phyloP scores from a whole-genome alignment of 2,797 vertebrate species.

The Telmatherina bonti region DNA sequence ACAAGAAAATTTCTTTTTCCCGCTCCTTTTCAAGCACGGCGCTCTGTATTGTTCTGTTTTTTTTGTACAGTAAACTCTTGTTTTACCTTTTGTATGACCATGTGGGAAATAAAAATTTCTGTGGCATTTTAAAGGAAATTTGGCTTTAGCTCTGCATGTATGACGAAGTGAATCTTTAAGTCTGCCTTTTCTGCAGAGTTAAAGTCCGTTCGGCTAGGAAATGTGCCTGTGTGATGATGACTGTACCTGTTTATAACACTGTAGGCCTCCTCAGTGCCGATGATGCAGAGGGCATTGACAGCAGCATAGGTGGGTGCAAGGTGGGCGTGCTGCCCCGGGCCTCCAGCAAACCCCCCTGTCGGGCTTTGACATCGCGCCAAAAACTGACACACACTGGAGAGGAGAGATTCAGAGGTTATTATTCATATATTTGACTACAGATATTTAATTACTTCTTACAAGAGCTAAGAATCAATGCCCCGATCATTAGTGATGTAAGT shows the following conservation, averaged over 20 bases:
- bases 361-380: constrained; percentile 91
- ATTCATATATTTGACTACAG: constrained; percentile 1
- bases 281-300: constrained; percentile 94
- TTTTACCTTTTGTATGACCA: no score
- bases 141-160: neutral
- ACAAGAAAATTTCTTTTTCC: no score
- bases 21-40: no score
- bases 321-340: constrained; percentile 93
- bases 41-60: no score
- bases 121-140: neutral
- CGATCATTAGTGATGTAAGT: no score
- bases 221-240: rapidly evolving
- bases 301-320: constrained; percentile 96
- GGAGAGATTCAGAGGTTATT: neutral
- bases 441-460: no score
- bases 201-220: no score
- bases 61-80: no score
- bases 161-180: neutral
- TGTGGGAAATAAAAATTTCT: no score
- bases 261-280: constrained; percentile 94
- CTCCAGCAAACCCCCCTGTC: constrained; percentile 92
- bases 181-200: neutral
- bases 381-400: constrained; percentile 91
- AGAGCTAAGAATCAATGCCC: no score
- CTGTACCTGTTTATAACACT: constrained; percentile 89